phyloP scores from a whole-genome alignment of 2,888 invertebrate genomes.

The Conops quadrifasciatus region DNA sequence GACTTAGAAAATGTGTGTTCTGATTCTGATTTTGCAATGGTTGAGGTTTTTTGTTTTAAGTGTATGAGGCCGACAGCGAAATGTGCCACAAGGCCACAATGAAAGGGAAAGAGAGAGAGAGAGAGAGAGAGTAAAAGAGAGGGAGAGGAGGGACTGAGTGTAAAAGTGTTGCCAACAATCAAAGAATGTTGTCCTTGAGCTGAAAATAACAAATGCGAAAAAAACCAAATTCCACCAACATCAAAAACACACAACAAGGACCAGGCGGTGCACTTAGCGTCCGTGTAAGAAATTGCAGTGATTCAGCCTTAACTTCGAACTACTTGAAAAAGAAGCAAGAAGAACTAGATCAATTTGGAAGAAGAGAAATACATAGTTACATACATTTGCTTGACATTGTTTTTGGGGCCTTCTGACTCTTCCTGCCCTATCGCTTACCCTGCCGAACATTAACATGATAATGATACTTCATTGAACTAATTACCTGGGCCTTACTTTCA shows the following conservation, averaged over 20 bases:
- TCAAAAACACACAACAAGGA: neutral
- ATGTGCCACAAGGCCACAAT: neutral
- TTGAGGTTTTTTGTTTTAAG: neutral
- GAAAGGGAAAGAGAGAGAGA: neutral
- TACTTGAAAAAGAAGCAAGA: no score
- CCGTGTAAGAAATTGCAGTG: no score
- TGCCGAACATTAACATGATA: no score
- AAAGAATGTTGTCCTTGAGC: neutral
- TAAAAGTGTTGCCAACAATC: neutral
- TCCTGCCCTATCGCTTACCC: no score
- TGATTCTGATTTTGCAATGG: no score
- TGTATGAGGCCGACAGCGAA: neutral
- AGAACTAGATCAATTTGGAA: no score
- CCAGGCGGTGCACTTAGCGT: neutral
- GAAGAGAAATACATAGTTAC: no score
- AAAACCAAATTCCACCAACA: neutral
- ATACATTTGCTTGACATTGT: no score
- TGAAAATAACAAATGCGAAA: neutral
- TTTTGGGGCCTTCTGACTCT: no score
- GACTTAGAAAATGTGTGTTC: neutral
- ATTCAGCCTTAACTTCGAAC: no score
- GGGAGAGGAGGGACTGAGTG: neutral
- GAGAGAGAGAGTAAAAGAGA: neutral
- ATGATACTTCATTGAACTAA: no score
- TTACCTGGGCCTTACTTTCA: no score